Base-by-base conservation (phyloP, 2,888 invertebrate genomes). In the Tenodera sinensis region DNA sequence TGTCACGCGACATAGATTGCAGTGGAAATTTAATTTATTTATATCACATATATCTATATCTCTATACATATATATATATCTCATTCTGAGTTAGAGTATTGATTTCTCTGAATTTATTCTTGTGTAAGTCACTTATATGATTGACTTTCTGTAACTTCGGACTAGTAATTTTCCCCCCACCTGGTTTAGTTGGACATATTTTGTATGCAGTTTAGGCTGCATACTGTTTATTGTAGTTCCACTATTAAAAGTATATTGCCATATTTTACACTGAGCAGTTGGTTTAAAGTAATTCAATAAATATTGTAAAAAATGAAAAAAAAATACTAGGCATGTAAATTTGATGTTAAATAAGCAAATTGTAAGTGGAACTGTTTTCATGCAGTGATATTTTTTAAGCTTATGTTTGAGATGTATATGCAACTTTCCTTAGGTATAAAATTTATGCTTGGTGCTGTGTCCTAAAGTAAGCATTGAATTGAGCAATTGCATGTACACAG, bases 11-110 rank as follows among this genome's bases (percentile, higher is more conserved):
- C 88, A 89, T 54, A 83, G 81, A 88, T 87, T 85, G 28, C 82
- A 71, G 71, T 85, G 89, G 88, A 88, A 81, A 30, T 89, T 87
- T 89, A 89, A 89, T 89, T 89, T 89, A 89, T 89, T 89, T 89
- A 81, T 82, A 83, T 86, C n/a, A 83, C n/a, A 28, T 83, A 28
- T 83, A 28, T 28, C 28, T 28, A 14, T 83, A 27, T 27, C 83
- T 27, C 83, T 27, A 83, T 27, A 82, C 9, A 82, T 82, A n/a
- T 6, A 9, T 27, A 83, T 83, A 27, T 83, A 27, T 83, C 25
- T 27, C n/a, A 83, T 83, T 83, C 83, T 82, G 25, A n/a, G 82
- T 14, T 85, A 89, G 83, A 83, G 28, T 89, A 85, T 89, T 86
- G 83, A 47, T 89, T 89, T 30, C 4, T 86, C 42, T 82, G 83